These are phyloP conservation scores for Drosophila busckii DNA, from an alignment of 1,140 invertebrate species.

Conservation along the genomic window DNA sequence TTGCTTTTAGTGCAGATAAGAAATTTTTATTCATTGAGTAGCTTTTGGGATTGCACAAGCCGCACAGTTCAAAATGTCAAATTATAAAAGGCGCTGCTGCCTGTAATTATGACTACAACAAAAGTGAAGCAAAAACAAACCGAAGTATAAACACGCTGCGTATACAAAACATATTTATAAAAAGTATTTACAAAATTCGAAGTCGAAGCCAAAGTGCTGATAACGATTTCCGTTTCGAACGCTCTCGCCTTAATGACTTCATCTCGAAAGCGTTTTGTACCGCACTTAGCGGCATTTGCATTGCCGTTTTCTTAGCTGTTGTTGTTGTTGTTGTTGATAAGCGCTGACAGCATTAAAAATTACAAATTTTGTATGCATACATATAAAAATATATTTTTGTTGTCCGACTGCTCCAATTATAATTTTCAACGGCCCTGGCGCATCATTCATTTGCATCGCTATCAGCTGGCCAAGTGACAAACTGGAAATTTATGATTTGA, in stretches of 20 bases:
- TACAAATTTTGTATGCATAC: no score
- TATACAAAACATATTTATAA: slow-evolving; percentile 20
- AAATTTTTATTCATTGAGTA: slow-evolving; percentile 56
- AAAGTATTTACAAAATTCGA: slow-evolving; percentile 40
- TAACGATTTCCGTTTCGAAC: slow-evolving; percentile 61
- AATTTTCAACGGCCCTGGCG: slow-evolving; percentile 52
- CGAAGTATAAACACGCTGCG: slow-evolving; percentile 26
- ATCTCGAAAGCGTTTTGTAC: slow-evolving; percentile 69
- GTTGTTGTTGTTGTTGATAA: slow-evolving; percentile 46
- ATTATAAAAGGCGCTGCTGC: slow-evolving; percentile 28
- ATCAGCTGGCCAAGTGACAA: slow-evolving; percentile 69
- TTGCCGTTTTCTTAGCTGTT: slow-evolving; percentile 35
- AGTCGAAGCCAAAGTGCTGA: slow-evolving; percentile 72
- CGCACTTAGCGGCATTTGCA: slow-evolving; percentile 60
- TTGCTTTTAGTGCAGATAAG: slow-evolving; percentile 65
- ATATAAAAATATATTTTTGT: slow-evolving; percentile 33
- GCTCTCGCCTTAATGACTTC: slow-evolving; percentile 53
- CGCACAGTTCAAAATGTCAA: slow-evolving; percentile 67
- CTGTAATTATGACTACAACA: slow-evolving; percentile 33
- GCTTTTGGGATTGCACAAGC: slow-evolving; percentile 31
- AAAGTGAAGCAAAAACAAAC: slow-evolving; percentile 48
- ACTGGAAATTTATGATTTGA: slow-evolving; percentile 73
- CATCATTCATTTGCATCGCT: slow-evolving; percentile 72
- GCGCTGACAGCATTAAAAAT: slow-evolving; percentile 74
- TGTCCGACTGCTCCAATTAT: slow-evolving; percentile 61